A percentile compares a stretch with the other conserved stretches of the same genome.
Conservation (phyloP, 2,113 vertebrate genomes). For the Gnathonemus longibarbis region DNA sequence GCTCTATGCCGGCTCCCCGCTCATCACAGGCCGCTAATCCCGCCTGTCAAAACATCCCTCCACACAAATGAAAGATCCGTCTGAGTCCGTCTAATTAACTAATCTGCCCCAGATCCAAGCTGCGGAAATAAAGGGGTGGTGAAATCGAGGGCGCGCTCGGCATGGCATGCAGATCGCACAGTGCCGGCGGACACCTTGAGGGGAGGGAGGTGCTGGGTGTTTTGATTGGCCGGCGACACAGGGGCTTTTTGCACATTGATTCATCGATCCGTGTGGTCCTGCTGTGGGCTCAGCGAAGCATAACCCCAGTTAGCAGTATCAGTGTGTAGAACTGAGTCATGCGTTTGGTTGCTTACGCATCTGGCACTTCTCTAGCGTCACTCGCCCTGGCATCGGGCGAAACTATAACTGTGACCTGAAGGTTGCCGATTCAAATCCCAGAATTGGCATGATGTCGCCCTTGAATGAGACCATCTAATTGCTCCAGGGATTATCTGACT, state of each 20-base stretch:
- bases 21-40: constrained; percentile 56
- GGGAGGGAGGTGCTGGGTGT: background rate
- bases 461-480: background rate
- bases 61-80: constrained; percentile 47
- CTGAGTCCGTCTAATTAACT: constrained; percentile 55
- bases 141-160: background rate
- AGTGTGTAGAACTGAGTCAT: constrained; percentile 57
- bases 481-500: background rate
- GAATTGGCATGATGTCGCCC: background rate
- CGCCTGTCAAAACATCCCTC: constrained; percentile 52
- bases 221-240: background rate
- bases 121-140: constrained; percentile 35
- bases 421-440: background rate
- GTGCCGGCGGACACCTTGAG: background rate
- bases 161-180: background rate
- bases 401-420: background rate
- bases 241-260: constrained; percentile 44
- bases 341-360: constrained; percentile 40
- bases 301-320: constrained; percentile 59
- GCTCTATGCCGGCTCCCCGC: constrained; percentile 41
- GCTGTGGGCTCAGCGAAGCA: constrained; percentile 47
- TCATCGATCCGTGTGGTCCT: constrained; percentile 49
- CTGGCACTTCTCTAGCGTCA: background rate
- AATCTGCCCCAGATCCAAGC: constrained; percentile 38
- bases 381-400: too few relatives aligned